These are phyloP conservation scores for Pseudomyrmex flavicornis DNA, from an alignment of 1,140 invertebrate genomes.

Conservation along the genomic window DNA sequence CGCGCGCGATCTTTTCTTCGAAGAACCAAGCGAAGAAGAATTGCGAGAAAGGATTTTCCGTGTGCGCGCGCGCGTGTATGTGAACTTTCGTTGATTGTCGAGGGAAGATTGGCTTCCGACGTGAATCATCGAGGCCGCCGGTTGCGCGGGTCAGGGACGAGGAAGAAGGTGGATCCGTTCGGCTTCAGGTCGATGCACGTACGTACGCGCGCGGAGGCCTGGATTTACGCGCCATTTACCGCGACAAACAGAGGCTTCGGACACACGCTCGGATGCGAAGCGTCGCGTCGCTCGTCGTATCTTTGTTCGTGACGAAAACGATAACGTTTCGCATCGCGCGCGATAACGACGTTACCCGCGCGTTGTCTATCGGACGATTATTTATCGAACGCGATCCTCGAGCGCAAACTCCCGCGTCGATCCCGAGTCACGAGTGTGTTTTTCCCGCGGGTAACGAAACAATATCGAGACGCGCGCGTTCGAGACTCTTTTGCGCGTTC, in stretches of 20 bases:
- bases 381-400: neutral
- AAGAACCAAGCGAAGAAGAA: neutral
- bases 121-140: conserved; percentile 73
- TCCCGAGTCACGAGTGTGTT: neutral
- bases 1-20: neutral
- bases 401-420: too few relatives aligned
- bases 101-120: conserved; percentile 51
- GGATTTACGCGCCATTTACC: conserved; percentile 71
- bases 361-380: neutral
- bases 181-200: conserved; percentile 68
- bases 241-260: conserved; percentile 38
- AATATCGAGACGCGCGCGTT: too few relatives aligned
- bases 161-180: conserved; percentile 22
- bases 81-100: conserved; percentile 69
- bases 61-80: conserved; percentile 35
- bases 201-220: conserved; percentile 42
- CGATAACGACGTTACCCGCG: conserved; percentile 46
- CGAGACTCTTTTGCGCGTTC: too few relatives aligned
- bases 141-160: conserved; percentile 73
- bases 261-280: neutral
- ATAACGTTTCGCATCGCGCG: conserved; percentile 51
- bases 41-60: neutral
- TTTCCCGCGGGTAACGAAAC: neutral
- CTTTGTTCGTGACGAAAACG: neutral
- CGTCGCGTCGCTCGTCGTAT: conserved; percentile 10